Base-by-base conservation (phyloP, 2,113 vertebrate genomes). In the Casuarius casuarius region DNA sequence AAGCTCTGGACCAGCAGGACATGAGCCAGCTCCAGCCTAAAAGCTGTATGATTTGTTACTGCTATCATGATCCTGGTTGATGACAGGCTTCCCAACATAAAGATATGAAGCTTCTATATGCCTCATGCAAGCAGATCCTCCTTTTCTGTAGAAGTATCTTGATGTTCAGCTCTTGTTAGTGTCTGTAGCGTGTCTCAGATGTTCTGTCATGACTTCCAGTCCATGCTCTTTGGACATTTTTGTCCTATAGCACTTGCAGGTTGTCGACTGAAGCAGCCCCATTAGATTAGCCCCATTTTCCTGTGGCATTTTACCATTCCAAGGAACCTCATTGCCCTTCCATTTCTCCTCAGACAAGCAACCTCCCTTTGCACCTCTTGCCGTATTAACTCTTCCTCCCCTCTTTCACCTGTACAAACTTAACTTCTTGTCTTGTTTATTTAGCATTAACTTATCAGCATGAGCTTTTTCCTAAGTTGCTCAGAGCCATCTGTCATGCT, bases 401-500 rank as follows among this genome's bases (percentile, higher is more conserved):
- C 4, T 78, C 19, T 84, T 94, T 79, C 22, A 73, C 84, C 31
- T 62, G 3, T 73, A 63, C 89, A 70, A 90, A 82, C n/a, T 82
- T 63, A 66, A 66, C 12, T 90, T 91, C 31, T 84, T 72, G 8
- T 23, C n/a, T 40, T 66, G 26, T 91, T 93, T 76, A 54, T 83
- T 91, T 80, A 79, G 17, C 26, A 40, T 87, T 76, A 91, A 73
- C 42, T 29, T 23, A 46, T 80, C 49, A 83, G 44, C 25, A 59
- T 80, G 71, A 44, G 29, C 35, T 87, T 89, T 94, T 14, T 0
- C 87, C 25, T 59, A 90, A 83, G 75, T 85, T 85, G 40, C 89
- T 93, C 63, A 63, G 49, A 90, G 74, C 84, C 67, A 86, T 83
- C 87, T 96, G 78, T 63, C 71, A 67, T 70, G 54, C 44, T 92